Percentiles rank a stretch among this genome's conserved stretches.
These are phyloP conservation scores for Camponotus pennsylvanicus DNA, from an alignment of 1,140 invertebrate species.

Conservation along the genomic window DNA sequence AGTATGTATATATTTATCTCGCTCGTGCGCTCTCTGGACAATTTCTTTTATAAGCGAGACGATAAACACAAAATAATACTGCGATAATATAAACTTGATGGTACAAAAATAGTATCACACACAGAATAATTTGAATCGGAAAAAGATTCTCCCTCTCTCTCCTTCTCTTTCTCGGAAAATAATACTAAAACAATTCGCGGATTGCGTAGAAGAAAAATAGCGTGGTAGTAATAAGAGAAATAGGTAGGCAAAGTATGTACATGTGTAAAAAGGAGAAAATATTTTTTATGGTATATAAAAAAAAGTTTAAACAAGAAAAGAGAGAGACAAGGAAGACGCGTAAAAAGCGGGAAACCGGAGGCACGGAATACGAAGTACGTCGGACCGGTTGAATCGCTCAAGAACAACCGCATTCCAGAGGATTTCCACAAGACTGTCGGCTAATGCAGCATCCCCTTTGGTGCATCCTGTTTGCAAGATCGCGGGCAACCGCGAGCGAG, in stretches of 20 bases:
- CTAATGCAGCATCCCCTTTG: conserved; percentile 40
- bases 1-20: background rate
- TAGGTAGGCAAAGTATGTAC: background rate
- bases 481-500: background rate
- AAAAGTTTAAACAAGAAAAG: background rate
- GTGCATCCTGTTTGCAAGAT: conserved; percentile 16
- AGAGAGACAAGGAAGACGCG: background rate
- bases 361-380: conserved; percentile 42
- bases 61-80: conserved; percentile 3
- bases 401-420: conserved; percentile 67
- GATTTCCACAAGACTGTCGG: conserved; percentile 45
- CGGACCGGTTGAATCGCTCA: conserved; percentile 64
- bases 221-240: background rate
- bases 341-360: conserved; percentile 51
- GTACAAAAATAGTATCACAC: background rate
- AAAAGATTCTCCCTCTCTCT: too few relatives aligned
- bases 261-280: background rate
- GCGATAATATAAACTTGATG: background rate
- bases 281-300: background rate
- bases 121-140: background rate
- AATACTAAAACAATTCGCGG: background rate
- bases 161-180: background rate
- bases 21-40: background rate
- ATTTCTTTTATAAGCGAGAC: background rate
- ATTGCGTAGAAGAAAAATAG: background rate